Base-by-base conservation (phyloP, 2,797 vertebrate species). In the Discoglossus pictus region DNA sequence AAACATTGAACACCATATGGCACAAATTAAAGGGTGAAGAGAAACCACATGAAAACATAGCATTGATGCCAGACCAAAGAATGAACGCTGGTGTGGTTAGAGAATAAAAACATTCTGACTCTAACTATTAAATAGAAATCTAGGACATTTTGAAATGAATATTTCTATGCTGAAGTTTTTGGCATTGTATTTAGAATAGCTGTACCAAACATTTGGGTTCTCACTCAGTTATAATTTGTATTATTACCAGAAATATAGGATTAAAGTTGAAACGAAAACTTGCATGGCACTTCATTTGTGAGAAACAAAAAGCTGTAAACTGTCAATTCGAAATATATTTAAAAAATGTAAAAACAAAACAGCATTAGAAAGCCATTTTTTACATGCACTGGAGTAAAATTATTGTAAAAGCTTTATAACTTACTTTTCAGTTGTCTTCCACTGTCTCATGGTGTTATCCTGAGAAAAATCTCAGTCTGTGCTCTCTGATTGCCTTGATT, bases 1-100 rank as follows among this genome's bases (percentile, higher is more conserved):
- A 55, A 62, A 62, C 51, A 54, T 69, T 55, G 18, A 18, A 55
- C 8, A 47, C 44, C 67, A 69, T 54, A 54, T 62, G 67, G 67
- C 59, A 69, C 1, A 62, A 62, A 69, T 69, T 61, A 62, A n/a
- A 53, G 59, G 60, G 44, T 39, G n/a, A 23, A 62, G 44, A 46
- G 43, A 40, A 40, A 61, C 42, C 15, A 68, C 13, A 36, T 7
- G 12, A 24, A 36, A 47, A 40, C 55, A 38, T 9, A 61, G 13
- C 50, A 16, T 11, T 20, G 23, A 55, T 53, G 67, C 67, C 67
- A 69, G 20, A 54, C 42, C 24, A 69, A 47, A 54, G 16, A 55
- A 55, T 2, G 25, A 56, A 63, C 46, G n/a, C 17, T 56, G 36
- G 35, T 63, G 51, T 4, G 59, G 60, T 63, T 51, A 43, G 51